Conservation (phyloP, 2,888 invertebrate species). For the Euproctis similis region DNA sequence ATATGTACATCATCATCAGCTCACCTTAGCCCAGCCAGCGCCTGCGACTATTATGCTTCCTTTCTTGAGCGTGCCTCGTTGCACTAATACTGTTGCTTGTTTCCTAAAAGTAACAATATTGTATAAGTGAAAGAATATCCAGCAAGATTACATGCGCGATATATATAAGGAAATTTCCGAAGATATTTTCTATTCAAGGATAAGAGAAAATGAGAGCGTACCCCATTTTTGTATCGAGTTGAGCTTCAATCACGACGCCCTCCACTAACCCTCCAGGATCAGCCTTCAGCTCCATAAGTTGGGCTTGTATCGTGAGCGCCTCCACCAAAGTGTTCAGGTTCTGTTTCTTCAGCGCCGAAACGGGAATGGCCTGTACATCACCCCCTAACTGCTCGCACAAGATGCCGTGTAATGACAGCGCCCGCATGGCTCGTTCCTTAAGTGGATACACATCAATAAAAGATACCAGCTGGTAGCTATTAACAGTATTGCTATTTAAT, state of each 20-base stretch:
- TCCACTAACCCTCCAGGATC: conserved; percentile 91
- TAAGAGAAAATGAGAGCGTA: too few species aligned
- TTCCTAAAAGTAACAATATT: too few species aligned
- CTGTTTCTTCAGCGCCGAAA: conserved; percentile 91
- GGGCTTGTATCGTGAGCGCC: conserved; percentile 87
- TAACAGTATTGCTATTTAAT: too few species aligned
- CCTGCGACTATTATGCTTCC: conserved; percentile 90
- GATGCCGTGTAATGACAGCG: conserved; percentile 86
- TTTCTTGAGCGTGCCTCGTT: conserved; percentile 87
- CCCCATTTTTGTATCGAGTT: conserved; percentile 48
- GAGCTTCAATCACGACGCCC: conserved; percentile 93
- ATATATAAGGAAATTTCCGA: too few species aligned
- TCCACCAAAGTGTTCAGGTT: conserved; percentile 88
- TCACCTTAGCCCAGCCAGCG: conserved; percentile 84
- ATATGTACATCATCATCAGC: too few species aligned
- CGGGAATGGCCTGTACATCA: conserved; percentile 91
- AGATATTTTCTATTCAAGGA: too few species aligned
- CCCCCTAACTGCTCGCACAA: conserved; percentile 92
- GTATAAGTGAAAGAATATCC: too few species aligned
- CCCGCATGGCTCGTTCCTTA: conserved; percentile 84
- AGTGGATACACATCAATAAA: too few species aligned
- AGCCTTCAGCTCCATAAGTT: conserved; percentile 89
- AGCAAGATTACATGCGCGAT: too few species aligned
- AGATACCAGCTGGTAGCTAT: too few species aligned
- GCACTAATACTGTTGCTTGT: conserved; percentile 88